Evolutionary conservation across 2,888 invertebrate genomes (phyloP), one percentile per base, ranked within the genome.

Genomic region (Serripes groenlandicus): DNA sequence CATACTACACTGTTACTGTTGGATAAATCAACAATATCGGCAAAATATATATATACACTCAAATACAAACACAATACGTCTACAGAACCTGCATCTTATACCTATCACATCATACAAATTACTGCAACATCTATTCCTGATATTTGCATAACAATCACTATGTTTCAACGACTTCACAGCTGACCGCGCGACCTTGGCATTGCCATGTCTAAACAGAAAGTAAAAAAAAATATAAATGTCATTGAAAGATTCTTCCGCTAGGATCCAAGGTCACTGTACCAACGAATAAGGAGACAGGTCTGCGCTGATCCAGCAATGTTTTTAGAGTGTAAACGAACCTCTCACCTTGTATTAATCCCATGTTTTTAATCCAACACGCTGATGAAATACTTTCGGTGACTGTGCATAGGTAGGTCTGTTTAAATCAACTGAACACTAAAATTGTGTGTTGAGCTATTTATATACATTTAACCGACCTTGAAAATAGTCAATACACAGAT

Each of bases 401-500:
- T 60, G 32, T 60, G 60, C 60, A 30, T 18, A 15, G 30, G 60
- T 60, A 60, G 60, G 30, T 32, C 18, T 18, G 30, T 26, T 28
- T 60, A 30, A 30, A 60, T 30, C 2, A 60, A 28, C 32, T 30
- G 30, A 26, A 60, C 32, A 11, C 18, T 30, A 11, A 9, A 18
- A 60, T 32, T 28, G 5, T 26, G 30, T 60, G 60, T 60, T 18
- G 15, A 60, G 60, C 60, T 76, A 76, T 76, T 70, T 76, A 76
- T 68, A 76, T 72, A 72, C 60, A 37, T 52, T 23, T 70, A 70
- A 70, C 70, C 69, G 75, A 58, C 79, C 79, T 79, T 79, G 75
- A 75, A 70, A 69, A 49, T n/a, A 28, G 52, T 42, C 52, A 69
- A 54, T 34, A 72, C 78, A 68, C 56, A n/a, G 32, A 69, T 35